Evolutionary conservation across 2,888 invertebrate genomes (phyloP), one percentile per base, ranked within the genome.

Genomic region (Daptonema setosum): DNA sequence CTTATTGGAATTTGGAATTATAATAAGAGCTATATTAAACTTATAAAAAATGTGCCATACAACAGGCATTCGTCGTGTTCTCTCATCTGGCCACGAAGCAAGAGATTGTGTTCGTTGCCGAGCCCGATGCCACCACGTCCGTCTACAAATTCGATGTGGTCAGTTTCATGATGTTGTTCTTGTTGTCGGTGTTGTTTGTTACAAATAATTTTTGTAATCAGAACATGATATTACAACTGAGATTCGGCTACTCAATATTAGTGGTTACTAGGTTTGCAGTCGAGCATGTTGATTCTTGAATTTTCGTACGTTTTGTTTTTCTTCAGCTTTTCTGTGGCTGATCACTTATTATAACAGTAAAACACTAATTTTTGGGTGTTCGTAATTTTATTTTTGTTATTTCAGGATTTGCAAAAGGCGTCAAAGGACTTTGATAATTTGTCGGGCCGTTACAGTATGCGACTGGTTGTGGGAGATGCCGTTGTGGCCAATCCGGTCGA

Each of bases 81-180:
- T 78, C 79, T 45, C 79, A 83, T 63, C 73, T 74, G 22, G 66
- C 70, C 54, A 77, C 77, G 0, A 76, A 78, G n/a, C 80, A 81
- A 59, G 95, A 95, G 76, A 83, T 88, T 54, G 81, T 90, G 65
- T 93, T 87, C 71, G 84, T 95, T 2, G 87, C 91, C 1, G 91
- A 93, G 70, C 81, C 83, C 2, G 66, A 60, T 57, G 55, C 59
- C 43, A 53, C 43, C 3, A 65, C 56, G 53, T 69, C 68, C 22
- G 63, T 66, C 28, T 91, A 93, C 73, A 87, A 85, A 74, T 83
- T 91, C 61, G 90, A 91, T 68, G 79, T 95, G 80, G 85, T 85
- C 66, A 72, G 78, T 63, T 52, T 41, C 30, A 25, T n/a, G n/a
- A n/a, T n/a, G n/a, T n/a, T n/a, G n/a, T n/a, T n/a, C n/a, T n/a